Percentiles rank a stretch among this genome's conserved stretches.
Evolutionary conservation across 2,888 invertebrate species (phyloP).

Genomic region (Parnassius glacialis): DNA sequence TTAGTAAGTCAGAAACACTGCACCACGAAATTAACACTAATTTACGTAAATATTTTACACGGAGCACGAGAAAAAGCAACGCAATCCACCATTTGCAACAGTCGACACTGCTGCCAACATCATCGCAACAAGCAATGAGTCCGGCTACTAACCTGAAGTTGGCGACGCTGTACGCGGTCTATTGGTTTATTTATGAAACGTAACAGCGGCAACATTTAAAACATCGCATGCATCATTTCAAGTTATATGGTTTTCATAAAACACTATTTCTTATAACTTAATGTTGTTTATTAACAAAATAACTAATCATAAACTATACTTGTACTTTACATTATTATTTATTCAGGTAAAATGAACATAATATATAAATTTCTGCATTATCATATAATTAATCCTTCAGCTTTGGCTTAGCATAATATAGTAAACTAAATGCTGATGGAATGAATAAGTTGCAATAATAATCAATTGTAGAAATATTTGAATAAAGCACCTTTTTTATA

Average conservation of each 20-base stretch:
- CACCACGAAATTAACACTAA: constrained; percentile 75
- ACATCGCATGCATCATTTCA: constrained; percentile 41
- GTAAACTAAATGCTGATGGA: too few species aligned
- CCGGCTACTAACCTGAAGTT: constrained; percentile 59
- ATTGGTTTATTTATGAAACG: constrained; percentile 66
- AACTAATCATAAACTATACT: too few species aligned
- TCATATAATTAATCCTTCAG: too few species aligned
- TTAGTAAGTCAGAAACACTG: constrained; percentile 78
- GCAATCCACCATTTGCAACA: constrained; percentile 81
- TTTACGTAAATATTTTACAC: constrained; percentile 82
- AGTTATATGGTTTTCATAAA: background rate
- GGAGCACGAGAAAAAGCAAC: constrained; percentile 81
- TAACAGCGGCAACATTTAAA: constrained; percentile 58
- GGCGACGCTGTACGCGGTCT: constrained; percentile 50
- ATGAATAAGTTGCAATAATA: too few species aligned
- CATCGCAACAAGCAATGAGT: constrained; percentile 65
- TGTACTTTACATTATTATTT: too few species aligned
- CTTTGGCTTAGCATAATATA: too few species aligned
- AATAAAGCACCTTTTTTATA: too few species aligned
- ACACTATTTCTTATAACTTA: background rate
- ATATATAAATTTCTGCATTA: too few species aligned
- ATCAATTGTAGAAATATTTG: too few species aligned
- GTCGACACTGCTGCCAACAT: constrained; percentile 77
- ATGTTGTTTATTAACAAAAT: too few species aligned
- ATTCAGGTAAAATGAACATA: too few species aligned